phyloP scores from a whole-genome alignment of 2,797 vertebrate species.

The Acrossocheilus fasciatus region DNA sequence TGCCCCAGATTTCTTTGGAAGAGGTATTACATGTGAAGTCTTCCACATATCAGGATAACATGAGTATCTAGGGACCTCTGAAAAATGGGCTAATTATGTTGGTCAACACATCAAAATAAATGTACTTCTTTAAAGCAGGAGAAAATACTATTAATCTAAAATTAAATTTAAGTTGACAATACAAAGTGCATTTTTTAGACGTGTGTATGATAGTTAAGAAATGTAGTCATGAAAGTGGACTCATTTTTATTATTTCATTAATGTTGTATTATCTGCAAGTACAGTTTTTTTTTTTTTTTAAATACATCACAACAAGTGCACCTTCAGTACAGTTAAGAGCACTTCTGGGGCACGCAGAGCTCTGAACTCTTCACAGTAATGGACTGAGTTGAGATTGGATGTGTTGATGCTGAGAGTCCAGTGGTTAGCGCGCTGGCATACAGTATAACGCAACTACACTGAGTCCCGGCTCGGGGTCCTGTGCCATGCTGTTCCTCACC shows the following conservation, averaged over 20 bases:
- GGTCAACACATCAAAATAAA: background rate
- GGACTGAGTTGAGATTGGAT: background rate
- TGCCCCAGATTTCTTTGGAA: no score
- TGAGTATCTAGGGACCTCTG: no score
- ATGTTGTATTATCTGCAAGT: background rate
- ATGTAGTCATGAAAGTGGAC: background rate
- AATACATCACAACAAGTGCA: background rate
- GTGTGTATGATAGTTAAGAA: background rate
- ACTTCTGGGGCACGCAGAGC: background rate
- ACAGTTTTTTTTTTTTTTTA: background rate
- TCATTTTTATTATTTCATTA: background rate
- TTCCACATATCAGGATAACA: no score
- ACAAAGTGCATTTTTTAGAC: background rate
- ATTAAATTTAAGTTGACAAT: background rate
- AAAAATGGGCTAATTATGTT: background rate
- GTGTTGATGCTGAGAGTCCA: no score
- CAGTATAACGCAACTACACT: no score
- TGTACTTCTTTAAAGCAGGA: background rate
- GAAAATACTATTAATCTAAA: background rate
- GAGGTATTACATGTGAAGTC: no score
- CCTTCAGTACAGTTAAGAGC: background rate
- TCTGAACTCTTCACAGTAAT: background rate
- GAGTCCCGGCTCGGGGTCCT: no score
- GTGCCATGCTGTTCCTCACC: no score
- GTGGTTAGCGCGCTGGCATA: no score